Evolutionary conservation across 2,888 invertebrate genomes (phyloP).

Genomic region (Hypselothyrea guttata): DNA sequence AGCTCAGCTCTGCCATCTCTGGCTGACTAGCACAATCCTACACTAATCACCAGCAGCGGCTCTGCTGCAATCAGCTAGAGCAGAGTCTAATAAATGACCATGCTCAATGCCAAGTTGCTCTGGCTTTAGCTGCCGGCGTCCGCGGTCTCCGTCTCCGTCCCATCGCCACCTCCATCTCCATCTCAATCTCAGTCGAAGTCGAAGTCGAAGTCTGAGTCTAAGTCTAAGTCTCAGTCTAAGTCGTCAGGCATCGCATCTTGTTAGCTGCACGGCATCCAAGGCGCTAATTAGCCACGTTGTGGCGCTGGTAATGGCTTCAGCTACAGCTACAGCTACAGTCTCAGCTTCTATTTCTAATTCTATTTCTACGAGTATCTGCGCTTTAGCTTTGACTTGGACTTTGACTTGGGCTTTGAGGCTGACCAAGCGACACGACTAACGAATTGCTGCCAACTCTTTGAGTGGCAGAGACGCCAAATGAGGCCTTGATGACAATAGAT

Average conservation of each 20-base stretch:
- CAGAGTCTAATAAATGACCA: constrained; percentile 58
- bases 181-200: too few relatives aligned
- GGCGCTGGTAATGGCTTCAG: constrained; percentile 45
- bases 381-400: neutral
- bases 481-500: constrained; percentile 35
- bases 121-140: neutral
- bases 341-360: neutral
- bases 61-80: neutral
- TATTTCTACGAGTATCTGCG: too few relatives aligned
- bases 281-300: constrained; percentile 68
- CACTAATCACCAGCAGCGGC: constrained; percentile 1
- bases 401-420: constrained; percentile 4
- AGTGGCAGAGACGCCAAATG: constrained; percentile 22
- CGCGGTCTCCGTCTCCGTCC: constrained; percentile 2
- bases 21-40: constrained; percentile 12
- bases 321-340: neutral
- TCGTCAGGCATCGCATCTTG: constrained; percentile 36
- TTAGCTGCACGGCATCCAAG: constrained; percentile 39
- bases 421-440: constrained; percentile 19
- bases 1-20: constrained; percentile 32
- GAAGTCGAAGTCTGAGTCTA: too few relatives aligned
- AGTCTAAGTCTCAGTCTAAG: constrained; percentile 8
- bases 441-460: constrained; percentile 36
- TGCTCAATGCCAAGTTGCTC: constrained; percentile 11
- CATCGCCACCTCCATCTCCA: too few relatives aligned